A percentile compares a stretch with the other conserved stretches of the same genome.
These are phyloP conservation scores for Kuschelorhynchus macadamiae DNA, from an alignment of 2,888 invertebrate species.

Conservation along the genomic window DNA sequence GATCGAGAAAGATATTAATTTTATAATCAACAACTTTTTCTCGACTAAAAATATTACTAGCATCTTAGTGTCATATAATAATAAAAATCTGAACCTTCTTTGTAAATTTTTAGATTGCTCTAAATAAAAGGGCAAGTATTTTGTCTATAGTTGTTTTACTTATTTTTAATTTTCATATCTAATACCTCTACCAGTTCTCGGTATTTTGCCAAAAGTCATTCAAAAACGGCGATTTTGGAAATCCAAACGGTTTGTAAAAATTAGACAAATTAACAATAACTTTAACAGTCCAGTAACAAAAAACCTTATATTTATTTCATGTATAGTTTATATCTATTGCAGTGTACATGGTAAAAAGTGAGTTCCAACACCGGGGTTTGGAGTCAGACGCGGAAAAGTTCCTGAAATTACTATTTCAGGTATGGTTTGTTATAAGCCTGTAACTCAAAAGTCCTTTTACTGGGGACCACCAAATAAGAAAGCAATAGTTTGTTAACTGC, in stretches of 20 bases:
- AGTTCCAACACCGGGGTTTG: conserved; percentile 59
- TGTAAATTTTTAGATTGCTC: too few species aligned
- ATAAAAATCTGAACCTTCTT: too few species aligned
- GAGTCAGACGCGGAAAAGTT: conserved; percentile 54
- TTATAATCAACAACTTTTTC: too few species aligned
- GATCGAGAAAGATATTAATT: too few species aligned
- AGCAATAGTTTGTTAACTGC: too few species aligned
- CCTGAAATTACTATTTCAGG: conserved; percentile 61
- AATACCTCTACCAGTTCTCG: too few species aligned
- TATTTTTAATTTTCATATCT: too few species aligned
- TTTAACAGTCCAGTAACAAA: conserved; percentile 51
- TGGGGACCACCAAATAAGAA: background rate
- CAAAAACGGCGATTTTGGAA: conserved; percentile 28
- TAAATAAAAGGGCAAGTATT: too few species aligned
- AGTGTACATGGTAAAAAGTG: conserved; percentile 60
- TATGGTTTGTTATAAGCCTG: conserved; percentile 52
- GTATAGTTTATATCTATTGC: conserved; percentile 52
- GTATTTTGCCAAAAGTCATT: conserved; percentile 10
- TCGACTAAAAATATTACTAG: too few species aligned
- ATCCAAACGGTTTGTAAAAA: conserved; percentile 43
- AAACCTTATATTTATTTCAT: conserved; percentile 51
- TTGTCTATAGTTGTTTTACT: too few species aligned
- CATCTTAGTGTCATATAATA: too few species aligned
- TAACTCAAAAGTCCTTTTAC: conserved; percentile 39
- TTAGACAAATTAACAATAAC: conserved; percentile 51